These are phyloP conservation scores for Nephrotoma flavescens DNA, from an alignment of 2,888 invertebrate genomes.

Conservation along the genomic window DNA sequence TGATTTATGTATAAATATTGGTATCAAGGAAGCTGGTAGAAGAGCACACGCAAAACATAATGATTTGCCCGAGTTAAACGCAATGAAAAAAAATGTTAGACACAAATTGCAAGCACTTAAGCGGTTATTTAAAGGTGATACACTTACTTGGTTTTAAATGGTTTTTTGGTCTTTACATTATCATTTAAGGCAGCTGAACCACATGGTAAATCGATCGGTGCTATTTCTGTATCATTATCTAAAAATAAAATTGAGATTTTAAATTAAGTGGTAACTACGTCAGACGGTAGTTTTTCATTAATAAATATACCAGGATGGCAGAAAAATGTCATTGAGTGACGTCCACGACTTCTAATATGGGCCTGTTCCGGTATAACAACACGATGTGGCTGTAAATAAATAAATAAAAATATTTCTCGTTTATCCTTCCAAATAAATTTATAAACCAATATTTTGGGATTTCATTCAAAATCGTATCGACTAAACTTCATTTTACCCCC, in stretches of 20 bases:
- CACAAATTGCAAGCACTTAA: not conserved
- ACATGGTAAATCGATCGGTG: constrained; percentile 29
- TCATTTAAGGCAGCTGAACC: constrained; percentile 19
- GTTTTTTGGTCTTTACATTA: constrained; percentile 30
- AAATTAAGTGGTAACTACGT: not conserved
- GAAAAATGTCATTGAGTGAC: constrained; percentile 66
- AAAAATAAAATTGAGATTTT: not conserved
- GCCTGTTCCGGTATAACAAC: constrained; percentile 54
- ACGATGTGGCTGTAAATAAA: constrained; percentile 43
- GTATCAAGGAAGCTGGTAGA: not conserved
- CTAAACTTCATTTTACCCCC: too few species aligned
- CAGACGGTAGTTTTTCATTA: not conserved
- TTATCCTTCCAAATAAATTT: too few species aligned
- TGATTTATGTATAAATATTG: not conserved
- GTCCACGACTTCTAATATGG: constrained; percentile 43
- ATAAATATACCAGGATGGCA: constrained; percentile 48
- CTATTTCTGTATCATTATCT: constrained; percentile 31
- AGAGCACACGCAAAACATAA: not conserved
- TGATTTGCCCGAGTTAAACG: too few species aligned
- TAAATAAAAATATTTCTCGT: not conserved
- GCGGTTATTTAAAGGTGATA: not conserved
- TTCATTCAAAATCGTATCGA: too few species aligned
- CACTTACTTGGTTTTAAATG: constrained; percentile 31
- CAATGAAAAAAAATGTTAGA: too few species aligned
- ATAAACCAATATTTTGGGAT: too few species aligned